These are phyloP conservation scores for Tenthredo amoena DNA, from an alignment of 2,888 invertebrate genomes.

Conservation along the genomic window DNA sequence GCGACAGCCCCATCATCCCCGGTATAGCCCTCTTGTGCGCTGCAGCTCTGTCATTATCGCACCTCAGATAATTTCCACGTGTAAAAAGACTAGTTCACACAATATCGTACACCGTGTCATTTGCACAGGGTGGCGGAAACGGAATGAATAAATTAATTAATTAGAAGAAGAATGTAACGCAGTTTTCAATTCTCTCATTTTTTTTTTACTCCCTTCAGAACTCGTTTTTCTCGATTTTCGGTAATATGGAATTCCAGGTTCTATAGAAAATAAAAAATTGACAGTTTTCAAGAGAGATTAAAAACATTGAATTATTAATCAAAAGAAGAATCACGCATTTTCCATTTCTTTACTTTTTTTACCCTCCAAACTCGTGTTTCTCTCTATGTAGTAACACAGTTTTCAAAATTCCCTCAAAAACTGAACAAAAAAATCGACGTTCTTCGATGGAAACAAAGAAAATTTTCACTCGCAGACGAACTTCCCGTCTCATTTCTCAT, in stretches of 20 bases:
- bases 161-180: not conserved
- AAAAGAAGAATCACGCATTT: too few species aligned
- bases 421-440: not conserved
- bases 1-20: conserved; percentile 57
- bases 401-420: not conserved
- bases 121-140: not conserved
- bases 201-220: not conserved
- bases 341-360: too few species aligned
- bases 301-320: too few species aligned
- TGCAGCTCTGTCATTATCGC: conserved; percentile 42
- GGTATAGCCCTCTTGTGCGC: not conserved
- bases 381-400: not conserved
- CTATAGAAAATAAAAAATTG: too few species aligned
- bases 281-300: too few species aligned
- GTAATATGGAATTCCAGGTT: too few species aligned
- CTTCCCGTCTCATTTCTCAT: not conserved
- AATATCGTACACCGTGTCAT: not conserved
- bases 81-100: conserved; percentile 3
- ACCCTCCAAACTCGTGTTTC: not conserved
- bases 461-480: not conserved
- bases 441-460: not conserved
- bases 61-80: conserved; percentile 31
- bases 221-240: not conserved
- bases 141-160: not conserved
- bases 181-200: not conserved